phyloP scores from a whole-genome alignment of 2,888 invertebrate species.

The Lysandra coridon region DNA sequence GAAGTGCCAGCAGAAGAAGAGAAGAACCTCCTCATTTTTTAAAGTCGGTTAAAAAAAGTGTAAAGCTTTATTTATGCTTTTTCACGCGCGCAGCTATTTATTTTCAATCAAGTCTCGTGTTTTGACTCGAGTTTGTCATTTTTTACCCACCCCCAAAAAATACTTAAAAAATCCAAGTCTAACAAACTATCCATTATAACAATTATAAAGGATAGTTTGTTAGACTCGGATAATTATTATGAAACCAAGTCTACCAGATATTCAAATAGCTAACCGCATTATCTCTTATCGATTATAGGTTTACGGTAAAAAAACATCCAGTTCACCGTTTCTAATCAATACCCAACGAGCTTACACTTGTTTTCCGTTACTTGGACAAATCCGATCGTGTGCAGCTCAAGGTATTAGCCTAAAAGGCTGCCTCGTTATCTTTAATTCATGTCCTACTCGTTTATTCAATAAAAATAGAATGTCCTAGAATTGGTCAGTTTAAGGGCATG shows the following conservation, averaged over 20 bases:
- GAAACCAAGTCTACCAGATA: not conserved
- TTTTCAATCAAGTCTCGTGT: no score
- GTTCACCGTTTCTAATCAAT: not conserved
- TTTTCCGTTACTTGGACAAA: conserved; percentile 18
- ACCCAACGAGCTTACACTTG: conserved; percentile 22
- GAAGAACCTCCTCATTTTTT: no score
- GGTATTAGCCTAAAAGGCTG: conserved; percentile 26
- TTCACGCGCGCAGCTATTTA: no score
- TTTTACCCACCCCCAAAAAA: no score
- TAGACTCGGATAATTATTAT: no score
- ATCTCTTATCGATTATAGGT: not conserved
- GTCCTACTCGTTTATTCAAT: not conserved
- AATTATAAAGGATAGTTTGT: no score
- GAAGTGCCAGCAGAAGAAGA: no score
- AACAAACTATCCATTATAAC: no score
- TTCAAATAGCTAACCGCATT: not conserved
- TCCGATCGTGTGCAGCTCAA: conserved; percentile 24
- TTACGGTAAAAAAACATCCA: not conserved
- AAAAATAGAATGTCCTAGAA: not conserved
- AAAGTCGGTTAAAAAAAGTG: no score
- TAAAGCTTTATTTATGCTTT: no score
- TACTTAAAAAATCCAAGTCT: no score
- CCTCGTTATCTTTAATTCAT: not conserved
- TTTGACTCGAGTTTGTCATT: no score
- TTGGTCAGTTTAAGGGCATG: not conserved